phyloP scores from a whole-genome alignment of 2,113 vertebrate genomes.

The Ploceus nigricollis region DNA sequence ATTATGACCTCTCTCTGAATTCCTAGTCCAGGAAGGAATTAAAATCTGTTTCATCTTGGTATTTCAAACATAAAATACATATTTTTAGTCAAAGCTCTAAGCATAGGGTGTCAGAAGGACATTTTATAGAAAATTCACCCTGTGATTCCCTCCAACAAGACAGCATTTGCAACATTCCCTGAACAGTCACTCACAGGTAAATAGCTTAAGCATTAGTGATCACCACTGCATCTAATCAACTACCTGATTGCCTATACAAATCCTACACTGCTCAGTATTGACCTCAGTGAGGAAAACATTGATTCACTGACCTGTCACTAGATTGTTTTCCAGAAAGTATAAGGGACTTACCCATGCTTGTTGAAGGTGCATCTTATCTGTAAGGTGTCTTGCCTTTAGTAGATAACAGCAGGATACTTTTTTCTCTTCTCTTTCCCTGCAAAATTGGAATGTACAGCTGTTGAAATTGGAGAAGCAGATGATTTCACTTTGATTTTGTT shows the following conservation, averaged over 20 bases:
- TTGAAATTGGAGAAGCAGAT: not conserved
- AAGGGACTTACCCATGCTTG: not conserved
- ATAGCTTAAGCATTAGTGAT: conserved; percentile 17
- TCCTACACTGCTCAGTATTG: conserved; percentile 30
- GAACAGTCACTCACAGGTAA: conserved; percentile 17
- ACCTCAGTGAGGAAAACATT: conserved; percentile 25
- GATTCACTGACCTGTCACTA: conserved; percentile 43
- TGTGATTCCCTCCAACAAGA: not conserved
- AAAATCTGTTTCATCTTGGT: not conserved
- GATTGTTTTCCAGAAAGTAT: conserved; percentile 33
- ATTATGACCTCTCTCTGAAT: not conserved
- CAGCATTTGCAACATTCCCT: not conserved
- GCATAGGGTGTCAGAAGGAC: not conserved
- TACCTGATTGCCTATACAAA: conserved; percentile 5
- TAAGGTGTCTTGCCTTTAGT: not conserved
- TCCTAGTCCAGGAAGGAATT: not conserved
- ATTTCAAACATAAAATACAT: not conserved
- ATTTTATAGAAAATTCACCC: not conserved
- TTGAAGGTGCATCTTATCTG: not conserved
- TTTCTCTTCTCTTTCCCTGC: not conserved
- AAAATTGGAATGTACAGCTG: not conserved
- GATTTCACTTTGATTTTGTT: conserved; percentile 26
- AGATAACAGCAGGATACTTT: not conserved
- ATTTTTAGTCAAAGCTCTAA: not conserved
- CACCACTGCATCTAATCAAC: conserved; percentile 26